Evolutionary conservation across 2,113 vertebrate genomes (phyloP).

Genomic region (Recurvirostra avosetta): DNA sequence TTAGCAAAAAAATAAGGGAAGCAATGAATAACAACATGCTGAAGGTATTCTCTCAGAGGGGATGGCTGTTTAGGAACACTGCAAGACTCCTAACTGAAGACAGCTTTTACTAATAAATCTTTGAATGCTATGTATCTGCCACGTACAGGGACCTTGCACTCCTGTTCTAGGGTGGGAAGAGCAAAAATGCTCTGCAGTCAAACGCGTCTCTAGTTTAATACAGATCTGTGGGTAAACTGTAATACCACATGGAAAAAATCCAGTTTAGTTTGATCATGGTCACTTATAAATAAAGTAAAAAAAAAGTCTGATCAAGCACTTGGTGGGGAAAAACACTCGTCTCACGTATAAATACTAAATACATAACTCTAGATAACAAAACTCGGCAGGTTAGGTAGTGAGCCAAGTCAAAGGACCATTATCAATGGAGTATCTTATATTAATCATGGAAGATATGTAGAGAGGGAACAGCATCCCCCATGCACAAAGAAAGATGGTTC

Average conservation of each 20-base stretch:
- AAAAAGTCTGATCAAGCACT: not conserved
- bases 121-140: not conserved
- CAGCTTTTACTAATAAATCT: not conserved
- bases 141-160: not conserved
- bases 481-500: not conserved
- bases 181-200: not conserved
- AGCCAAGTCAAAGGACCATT: not conserved
- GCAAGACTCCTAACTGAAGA: not conserved
- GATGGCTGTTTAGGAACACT: not conserved
- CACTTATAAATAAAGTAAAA: not conserved
- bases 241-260: not conserved
- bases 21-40: not conserved
- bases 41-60: not conserved
- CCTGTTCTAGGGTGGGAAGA: not conserved
- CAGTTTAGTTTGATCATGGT: not conserved
- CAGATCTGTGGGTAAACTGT: not conserved
- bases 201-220: not conserved
- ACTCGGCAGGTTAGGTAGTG: not conserved
- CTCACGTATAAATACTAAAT: not conserved
- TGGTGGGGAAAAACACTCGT: accelerated
- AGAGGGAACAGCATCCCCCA: not conserved
- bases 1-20: not conserved
- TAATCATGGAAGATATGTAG: not conserved
- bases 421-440: not conserved
- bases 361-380: not conserved